Percentiles rank a stretch among this genome's conserved stretches.
These are phyloP conservation scores for Trichopria drosophilae DNA, from an alignment of 2,888 invertebrate genomes.

Conservation along the genomic window DNA sequence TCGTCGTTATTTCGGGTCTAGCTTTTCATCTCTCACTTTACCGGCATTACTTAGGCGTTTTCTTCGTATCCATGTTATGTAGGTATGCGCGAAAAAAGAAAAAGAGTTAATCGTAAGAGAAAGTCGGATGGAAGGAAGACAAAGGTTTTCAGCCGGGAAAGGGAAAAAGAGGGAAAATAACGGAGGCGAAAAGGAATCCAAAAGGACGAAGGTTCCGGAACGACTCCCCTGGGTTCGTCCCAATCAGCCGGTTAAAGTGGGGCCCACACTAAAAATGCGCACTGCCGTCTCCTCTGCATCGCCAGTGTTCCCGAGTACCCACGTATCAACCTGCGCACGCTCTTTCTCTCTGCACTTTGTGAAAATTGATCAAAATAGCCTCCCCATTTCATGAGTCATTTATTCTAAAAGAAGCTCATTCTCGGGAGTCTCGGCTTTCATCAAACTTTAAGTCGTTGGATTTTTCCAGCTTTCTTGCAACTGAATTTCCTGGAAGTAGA, in stretches of 20 bases:
- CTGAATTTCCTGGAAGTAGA: too few relatives aligned
- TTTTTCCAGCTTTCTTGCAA: too few relatives aligned
- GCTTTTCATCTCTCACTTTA: constrained; percentile 32
- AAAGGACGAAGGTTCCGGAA: constrained; percentile 43
- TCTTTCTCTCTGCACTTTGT: constrained; percentile 2
- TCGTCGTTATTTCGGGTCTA: constrained; percentile 18
- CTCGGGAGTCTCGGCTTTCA: too few relatives aligned
- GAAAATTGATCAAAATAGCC: constrained; percentile 32
- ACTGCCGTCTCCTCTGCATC: constrained; percentile 24
- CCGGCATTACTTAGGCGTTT: constrained; percentile 3
- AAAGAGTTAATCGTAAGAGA: constrained; percentile 21
- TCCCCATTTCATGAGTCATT: constrained; percentile 21
- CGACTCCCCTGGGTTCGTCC: constrained; percentile 51
- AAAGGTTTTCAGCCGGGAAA: constrained; percentile 27
- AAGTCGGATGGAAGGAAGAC: constrained; percentile 9
- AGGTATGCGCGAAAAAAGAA: constrained; percentile 14
- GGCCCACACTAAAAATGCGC: constrained; percentile 42
- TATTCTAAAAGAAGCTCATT: too few relatives aligned
- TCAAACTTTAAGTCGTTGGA: too few relatives aligned
- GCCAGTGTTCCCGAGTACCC: constrained; percentile 12
- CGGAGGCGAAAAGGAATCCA: constrained; percentile 27
- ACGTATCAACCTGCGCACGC: neutral
- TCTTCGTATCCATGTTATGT: neutral
- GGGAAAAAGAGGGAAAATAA: constrained; percentile 43
- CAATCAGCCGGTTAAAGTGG: constrained; percentile 50